Conservation (phyloP, 2,113 vertebrate species). For the Silurus asotus region DNA sequence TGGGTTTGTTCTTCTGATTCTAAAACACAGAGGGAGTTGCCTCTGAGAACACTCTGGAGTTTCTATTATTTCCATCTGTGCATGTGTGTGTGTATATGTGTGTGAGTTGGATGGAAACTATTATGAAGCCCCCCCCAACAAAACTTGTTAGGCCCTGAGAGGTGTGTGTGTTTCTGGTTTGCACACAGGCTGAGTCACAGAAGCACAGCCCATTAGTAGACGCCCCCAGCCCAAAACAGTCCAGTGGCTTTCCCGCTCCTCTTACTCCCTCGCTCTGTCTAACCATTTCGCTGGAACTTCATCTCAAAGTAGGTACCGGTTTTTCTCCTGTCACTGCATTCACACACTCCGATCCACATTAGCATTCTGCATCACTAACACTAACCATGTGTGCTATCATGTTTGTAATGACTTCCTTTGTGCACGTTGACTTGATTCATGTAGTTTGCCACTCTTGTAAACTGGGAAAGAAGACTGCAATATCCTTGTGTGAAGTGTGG, state of each 20-base stretch:
- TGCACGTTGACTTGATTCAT: neutral
- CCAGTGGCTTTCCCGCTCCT: conserved; percentile 21
- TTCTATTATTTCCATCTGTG: conserved; percentile 81
- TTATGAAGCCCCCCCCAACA: conserved; percentile 65
- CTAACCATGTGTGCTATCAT: neutral
- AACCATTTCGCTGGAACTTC: conserved; percentile 39
- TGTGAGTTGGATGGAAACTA: conserved; percentile 78
- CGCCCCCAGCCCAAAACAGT: conserved; percentile 47
- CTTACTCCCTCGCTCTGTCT: conserved; percentile 9
- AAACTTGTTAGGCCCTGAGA: conserved; percentile 63
- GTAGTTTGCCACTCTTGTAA: neutral
- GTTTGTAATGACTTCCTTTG: conserved; percentile 1
- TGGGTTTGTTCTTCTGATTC: conserved; percentile 52
- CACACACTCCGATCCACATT: conserved; percentile 1
- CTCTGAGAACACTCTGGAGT: conserved; percentile 64
- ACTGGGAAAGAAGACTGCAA: conserved; percentile 11
- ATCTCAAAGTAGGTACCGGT: conserved; percentile 48
- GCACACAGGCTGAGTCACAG: conserved; percentile 43
- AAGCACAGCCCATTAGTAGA: conserved; percentile 44
- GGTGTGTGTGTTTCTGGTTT: conserved; percentile 35
- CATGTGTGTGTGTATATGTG: conserved; percentile 43
- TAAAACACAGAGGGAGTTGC: conserved; percentile 67
- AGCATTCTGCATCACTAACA: neutral
- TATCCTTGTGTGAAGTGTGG: neutral
- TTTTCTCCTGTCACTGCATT: conserved; percentile 14